Evolutionary conservation across 2,797 vertebrate genomes (phyloP), one percentile per base, ranked within the genome.

Genomic region (Tauraco hartlaubi): DNA sequence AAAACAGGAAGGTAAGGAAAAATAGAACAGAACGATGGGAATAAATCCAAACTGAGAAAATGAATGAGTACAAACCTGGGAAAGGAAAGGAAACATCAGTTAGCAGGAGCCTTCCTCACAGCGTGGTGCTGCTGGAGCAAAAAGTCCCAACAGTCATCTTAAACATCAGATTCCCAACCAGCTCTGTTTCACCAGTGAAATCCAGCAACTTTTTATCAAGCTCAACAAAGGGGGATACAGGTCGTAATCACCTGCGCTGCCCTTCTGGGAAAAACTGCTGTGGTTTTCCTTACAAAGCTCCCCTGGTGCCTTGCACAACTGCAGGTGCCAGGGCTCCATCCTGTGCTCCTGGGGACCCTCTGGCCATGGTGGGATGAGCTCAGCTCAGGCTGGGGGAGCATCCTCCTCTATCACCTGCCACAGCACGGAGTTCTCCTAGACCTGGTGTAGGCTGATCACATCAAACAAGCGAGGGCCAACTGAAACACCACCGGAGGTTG

Each of bases 311-410:
- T 61, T 39, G 78, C 72, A 55, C 10, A 31, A 31, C 31, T 2
- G 1, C 55, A 39, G 25, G 39, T 8, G 8, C 54, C 6, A 17
- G 52, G 26, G 44, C 20, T 77, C 13, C 44, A 19, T 13, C 16
- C 56, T 2, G 1, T 37, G 13, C 26, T 76, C 9, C 1, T 4
- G 0, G 41, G 31, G n/a, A 71, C 28, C 37, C 7, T 56, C 41
- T 2, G 2, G 29, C 9, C 10, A 2, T 2, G 6, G 44, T 26
- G 29, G 37, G 39, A 64, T 16, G 1, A 0, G n/a, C 37, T 46
- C 2, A 1, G 28, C 18, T 76, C 26, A 20, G 12, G 26, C 15
- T n/a, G 43, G 5, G 8, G 3, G 17, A 77, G 2, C 20, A 46
- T 26, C 52, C 9, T 59, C 44, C 39, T 41, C n/a, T 3, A 25